These are phyloP conservation scores for Tamandua tetradactyla DNA, from an alignment of 2,797 vertebrate species.

Conservation along the genomic window DNA sequence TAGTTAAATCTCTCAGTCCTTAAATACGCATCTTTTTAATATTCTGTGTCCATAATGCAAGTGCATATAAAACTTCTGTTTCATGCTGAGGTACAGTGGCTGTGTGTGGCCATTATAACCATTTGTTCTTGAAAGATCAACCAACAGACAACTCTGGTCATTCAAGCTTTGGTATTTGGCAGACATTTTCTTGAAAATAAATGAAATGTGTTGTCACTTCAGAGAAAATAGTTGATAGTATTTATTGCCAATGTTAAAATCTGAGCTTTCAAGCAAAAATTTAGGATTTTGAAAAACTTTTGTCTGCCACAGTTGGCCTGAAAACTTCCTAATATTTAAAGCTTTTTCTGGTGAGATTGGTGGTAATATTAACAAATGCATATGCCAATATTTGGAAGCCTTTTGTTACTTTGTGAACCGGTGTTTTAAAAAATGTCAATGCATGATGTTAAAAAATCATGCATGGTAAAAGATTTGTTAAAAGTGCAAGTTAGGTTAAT, in stretches of 20 bases:
- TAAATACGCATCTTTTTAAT: neutral
- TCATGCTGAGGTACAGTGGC: neutral
- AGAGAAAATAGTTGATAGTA: neutral
- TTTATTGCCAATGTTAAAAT: neutral
- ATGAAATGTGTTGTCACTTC: neutral
- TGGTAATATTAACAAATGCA: neutral
- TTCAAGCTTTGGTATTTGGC: constrained; percentile 8
- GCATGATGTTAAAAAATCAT: neutral
- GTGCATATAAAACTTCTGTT: neutral
- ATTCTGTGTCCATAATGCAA: neutral
- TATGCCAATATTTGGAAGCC: neutral
- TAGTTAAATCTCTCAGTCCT: neutral
- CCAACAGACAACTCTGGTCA: neutral
- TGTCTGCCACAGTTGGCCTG: neutral
- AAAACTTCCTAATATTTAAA: constrained; percentile 4
- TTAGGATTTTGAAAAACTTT: constrained; percentile 10
- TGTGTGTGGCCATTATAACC: neutral
- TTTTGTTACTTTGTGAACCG: neutral
- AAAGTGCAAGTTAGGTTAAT: neutral
- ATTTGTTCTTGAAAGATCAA: neutral
- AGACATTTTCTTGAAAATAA: constrained; percentile 42
- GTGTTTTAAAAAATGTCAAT: neutral
- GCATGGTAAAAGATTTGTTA: neutral
- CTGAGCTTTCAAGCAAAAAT: constrained; percentile 25
- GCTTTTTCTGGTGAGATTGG: constrained; percentile 17